Base-by-base conservation (phyloP, 2,888 invertebrate species). In the Orthosia cruda region DNA sequence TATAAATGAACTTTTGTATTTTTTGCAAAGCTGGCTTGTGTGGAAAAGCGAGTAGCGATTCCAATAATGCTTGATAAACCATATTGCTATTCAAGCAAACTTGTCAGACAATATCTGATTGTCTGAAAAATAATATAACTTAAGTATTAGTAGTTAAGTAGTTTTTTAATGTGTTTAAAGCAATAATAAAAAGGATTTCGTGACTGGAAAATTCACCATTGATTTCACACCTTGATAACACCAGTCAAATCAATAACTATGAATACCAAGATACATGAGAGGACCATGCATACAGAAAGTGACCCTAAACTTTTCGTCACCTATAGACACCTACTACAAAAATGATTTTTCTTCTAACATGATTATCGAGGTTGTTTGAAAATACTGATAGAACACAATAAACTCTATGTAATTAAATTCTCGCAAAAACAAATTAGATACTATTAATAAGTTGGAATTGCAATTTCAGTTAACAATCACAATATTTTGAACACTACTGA, bases 271-370 rank as follows among this genome's bases (percentile, higher is more conserved):
- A 26, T 45, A 26, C 18, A 45, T 13, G 12, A 18, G 1, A 52
- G 12, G 40, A 18, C 4, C 7, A 32, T 7, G 32, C 32, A 32
- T 7, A 32, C 26, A 32, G 15, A 5, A 52, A 59, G 26, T 67
- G n/a, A 52, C 47, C 52, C 49, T 15, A 15, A 68, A 61, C 47
- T 68, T 40, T 23, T 59, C 32, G 50, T 32, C 67, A 59, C 12
- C 47, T 47, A n/a, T 23, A 26, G n/a, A n/a, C 16, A 58, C 45
- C 16, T 47, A n/a, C 26, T 59, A n/a, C 32, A 18, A 15, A 16
- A 59, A 40, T 16, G 52, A 64, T 45, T 52, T 20, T 13, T 47
- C n/a, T n/a, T 13, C 52, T 26, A 59, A 52, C 9, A 67, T 26
- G 40, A n/a, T n/a, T n/a, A 49, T 40, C 16, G 16, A 23, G 2